Conservation (phyloP, 2,888 invertebrate species). For the Trissoscelio sp. region DNA sequence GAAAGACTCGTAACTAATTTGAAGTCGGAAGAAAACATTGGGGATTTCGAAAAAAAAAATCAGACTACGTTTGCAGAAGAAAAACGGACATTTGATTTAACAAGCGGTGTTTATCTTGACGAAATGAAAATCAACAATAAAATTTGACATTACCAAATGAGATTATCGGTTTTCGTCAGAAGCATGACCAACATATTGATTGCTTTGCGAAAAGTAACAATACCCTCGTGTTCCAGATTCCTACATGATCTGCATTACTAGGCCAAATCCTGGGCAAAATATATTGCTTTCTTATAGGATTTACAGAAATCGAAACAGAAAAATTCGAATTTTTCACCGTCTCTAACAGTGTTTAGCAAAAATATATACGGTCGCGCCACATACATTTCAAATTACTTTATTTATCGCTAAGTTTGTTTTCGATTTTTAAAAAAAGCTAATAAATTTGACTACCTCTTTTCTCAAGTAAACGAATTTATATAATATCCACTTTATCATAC, state of each 20-base stretch:
- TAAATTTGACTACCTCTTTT: background rate
- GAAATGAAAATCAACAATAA: conserved; percentile 37
- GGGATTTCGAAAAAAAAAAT: too few species aligned
- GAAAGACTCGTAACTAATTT: too few species aligned
- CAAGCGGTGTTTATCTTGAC: conserved; percentile 20
- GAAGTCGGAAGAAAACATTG: too few species aligned
- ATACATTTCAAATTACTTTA: background rate
- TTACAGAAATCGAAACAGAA: conserved; percentile 34
- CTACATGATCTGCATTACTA: conserved; percentile 42
- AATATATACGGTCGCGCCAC: conserved; percentile 14
- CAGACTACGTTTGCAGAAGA: too few species aligned
- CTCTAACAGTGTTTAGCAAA: conserved; percentile 15
- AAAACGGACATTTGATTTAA: too few species aligned
- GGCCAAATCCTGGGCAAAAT: conserved; percentile 41
- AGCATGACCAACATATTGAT: conserved; percentile 61
- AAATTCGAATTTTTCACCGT: conserved; percentile 26
- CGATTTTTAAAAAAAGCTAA: background rate
- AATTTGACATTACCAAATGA: conserved; percentile 36
- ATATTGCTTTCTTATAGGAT: conserved; percentile 44
- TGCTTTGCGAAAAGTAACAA: conserved; percentile 41
- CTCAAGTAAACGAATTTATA: too few species aligned
- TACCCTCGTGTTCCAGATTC: conserved; percentile 50
- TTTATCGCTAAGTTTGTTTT: conserved; percentile 1
- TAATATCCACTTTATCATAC: background rate
- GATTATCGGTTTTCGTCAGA: conserved; percentile 48